These are phyloP conservation scores for Helicorthomorpha holstii DNA, from an alignment of 1,140 invertebrate genomes.

Conservation along the genomic window DNA sequence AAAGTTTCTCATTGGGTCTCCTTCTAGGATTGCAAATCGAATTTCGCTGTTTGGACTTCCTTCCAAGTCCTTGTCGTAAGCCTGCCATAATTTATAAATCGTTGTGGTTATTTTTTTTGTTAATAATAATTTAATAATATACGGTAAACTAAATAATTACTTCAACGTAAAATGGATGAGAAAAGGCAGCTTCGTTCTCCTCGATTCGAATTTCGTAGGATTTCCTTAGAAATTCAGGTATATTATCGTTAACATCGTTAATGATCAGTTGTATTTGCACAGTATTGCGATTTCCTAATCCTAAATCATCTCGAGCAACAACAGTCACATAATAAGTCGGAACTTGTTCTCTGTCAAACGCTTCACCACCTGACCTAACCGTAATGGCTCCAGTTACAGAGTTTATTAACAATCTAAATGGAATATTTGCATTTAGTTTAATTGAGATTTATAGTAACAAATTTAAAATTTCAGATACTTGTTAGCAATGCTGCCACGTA, in stretches of 20 bases:
- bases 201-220: conserved; percentile 65
- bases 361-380: conserved; percentile 50
- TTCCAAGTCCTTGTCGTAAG: conserved; percentile 18
- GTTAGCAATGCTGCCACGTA: conserved; percentile 61
- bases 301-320: conserved; percentile 73
- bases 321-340: conserved; percentile 75
- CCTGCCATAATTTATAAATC: conserved; percentile 7
- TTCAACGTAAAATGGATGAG: conserved; percentile 54
- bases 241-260: conserved; percentile 76
- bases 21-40: conserved; percentile 57
- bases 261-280: conserved; percentile 69
- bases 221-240: conserved; percentile 58
- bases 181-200: conserved; percentile 63
- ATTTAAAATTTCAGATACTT: conserved; percentile 33
- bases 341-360: conserved; percentile 72
- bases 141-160: conserved; percentile 25
- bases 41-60: conserved; percentile 71
- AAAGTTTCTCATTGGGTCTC: conserved; percentile 54
- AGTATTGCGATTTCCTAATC: conserved; percentile 67
- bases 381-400: conserved; percentile 62
- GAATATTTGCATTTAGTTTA: conserved; percentile 1
- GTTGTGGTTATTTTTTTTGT: conserved; percentile 1
- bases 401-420: conserved; percentile 57
- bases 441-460: background rate
- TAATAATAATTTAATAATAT: conserved; percentile 1